Evolutionary conservation across 2,888 invertebrate species (phyloP), one percentile per base, ranked within the genome.

Genomic region (Drosophila mimetica): DNA sequence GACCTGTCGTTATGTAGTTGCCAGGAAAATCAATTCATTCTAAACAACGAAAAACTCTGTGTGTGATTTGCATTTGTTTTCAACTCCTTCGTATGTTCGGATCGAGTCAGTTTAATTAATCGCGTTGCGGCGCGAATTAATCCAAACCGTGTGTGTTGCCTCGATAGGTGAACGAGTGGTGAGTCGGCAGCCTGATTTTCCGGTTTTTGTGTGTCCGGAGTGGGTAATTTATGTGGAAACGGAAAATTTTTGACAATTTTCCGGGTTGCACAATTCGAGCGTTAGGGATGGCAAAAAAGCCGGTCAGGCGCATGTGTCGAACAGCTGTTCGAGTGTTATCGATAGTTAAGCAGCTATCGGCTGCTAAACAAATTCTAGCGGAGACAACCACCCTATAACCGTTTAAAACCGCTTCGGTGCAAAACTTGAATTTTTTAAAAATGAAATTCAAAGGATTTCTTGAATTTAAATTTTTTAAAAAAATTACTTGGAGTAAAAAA

Each of bases 1-100:
- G 37, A 53, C 34, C 16, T 41, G 54, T 61, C 42, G 60, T 37
- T 60, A 61, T 42, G 59, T 16, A 11, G 28, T 60, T 14, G 59
- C 59, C 60, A 37, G 48, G 53, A 67, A 75, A 79, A 74, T 75
- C 73, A 75, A 74, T 79, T 74, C 64, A 71, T 52, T 60, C 47
- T 46, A 67, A 74, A 74, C 58, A 74, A 69, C 25, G 46, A 30
- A 28, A 42, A 48, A 13, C 13, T 11, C 13, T 57, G 50, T 39
- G 55, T 67, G 44, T 11, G 48, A 51, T 63, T 74, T 61, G 69
- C 71, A 77, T 74, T 86, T 77, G 77, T 67, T 79, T 57, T 75
- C 74, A 67, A 72, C 67, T 37, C 70, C 73, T 76, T 65, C 63
- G 48, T 57, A 71, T 42, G 70, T 36, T 54, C 58, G 71, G 54